Percentiles rank a stretch among this genome's conserved stretches.
Evolutionary conservation across 2,797 vertebrate species (phyloP).

Genomic region (Cuniculus paca): DNA sequence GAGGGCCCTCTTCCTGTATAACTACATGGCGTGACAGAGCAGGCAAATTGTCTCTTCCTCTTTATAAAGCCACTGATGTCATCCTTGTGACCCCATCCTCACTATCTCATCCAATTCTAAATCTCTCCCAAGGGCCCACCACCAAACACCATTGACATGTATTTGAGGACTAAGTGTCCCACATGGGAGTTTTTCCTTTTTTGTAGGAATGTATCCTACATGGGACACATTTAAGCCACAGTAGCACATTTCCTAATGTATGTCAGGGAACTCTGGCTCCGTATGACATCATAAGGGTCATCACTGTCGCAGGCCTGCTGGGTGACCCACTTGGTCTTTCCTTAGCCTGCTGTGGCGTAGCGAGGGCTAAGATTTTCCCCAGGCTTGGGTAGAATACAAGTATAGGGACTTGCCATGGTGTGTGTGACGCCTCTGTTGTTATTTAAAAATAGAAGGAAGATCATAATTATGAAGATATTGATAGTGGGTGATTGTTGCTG

Average conservation of each 20-base stretch:
- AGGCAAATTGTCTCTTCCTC: background rate
- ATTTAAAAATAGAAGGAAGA: background rate
- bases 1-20: background rate
- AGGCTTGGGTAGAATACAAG: background rate
- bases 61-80: background rate
- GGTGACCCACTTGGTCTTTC: background rate
- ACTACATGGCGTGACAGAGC: background rate
- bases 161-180: background rate
- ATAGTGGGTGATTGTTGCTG: background rate
- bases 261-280: background rate
- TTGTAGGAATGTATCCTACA: too few species aligned
- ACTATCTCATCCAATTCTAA: background rate
- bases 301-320: background rate
- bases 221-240: background rate
- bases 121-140: background rate
- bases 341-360: background rate
- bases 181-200: too few species aligned
- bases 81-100: too few species aligned
- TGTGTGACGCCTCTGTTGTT: background rate
- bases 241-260: background rate
- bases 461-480: background rate
- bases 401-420: background rate
- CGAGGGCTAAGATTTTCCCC: background rate
- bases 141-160: background rate
- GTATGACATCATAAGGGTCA: background rate